These are phyloP conservation scores for Artemia sp. DNA, from an alignment of 2,888 invertebrate genomes.

Conservation along the genomic window DNA sequence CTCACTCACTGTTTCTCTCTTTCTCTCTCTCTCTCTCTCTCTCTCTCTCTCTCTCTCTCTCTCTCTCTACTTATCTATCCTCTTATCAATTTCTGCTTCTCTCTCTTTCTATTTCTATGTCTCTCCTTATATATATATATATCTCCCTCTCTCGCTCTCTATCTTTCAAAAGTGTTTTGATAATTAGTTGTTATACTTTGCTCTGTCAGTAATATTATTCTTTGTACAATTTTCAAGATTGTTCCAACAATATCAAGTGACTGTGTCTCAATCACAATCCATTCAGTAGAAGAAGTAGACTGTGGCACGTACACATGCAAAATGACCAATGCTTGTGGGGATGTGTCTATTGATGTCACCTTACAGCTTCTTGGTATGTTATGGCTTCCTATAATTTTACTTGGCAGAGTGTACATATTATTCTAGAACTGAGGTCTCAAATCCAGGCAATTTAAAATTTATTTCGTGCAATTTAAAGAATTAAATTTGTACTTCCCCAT, in stretches of 20 bases:
- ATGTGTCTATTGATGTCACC: constrained; percentile 48
- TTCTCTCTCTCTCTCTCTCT: neutral
- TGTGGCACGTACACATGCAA: constrained; percentile 54
- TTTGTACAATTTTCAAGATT: constrained; percentile 27
- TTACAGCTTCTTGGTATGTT: constrained; percentile 53
- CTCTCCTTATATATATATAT: no score
- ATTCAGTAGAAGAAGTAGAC: constrained; percentile 50
- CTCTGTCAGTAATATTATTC: neutral
- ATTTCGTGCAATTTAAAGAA: neutral
- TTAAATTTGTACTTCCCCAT: neutral
- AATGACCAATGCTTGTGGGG: constrained; percentile 55
- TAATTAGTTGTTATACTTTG: neutral
- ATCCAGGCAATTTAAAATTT: neutral
- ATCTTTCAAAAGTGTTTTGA: no score
- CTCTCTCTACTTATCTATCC: neutral
- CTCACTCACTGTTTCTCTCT: neutral
- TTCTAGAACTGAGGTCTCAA: no score
- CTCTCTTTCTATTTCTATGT: no score
- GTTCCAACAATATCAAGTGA: constrained; percentile 46
- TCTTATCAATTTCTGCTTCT: no score
- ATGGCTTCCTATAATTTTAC: neutral
- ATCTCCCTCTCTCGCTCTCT: no score
- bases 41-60: neutral
- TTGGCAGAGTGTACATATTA: no score
- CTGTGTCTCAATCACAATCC: constrained; percentile 51